phyloP scores from a whole-genome alignment of 2,888 invertebrate species.

The Nomada ferruginata region DNA sequence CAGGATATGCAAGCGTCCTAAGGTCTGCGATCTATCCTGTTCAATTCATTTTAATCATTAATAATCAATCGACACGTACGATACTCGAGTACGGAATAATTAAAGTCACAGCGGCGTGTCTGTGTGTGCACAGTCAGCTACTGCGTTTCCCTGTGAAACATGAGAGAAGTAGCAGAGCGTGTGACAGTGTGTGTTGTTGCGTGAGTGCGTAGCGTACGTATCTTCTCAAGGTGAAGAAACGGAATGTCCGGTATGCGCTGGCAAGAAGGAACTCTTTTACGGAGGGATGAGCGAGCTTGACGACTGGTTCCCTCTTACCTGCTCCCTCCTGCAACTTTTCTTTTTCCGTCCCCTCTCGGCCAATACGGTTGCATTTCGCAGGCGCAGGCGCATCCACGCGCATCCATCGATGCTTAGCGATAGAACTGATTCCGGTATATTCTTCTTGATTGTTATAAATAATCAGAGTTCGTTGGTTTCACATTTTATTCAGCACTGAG shows the following conservation, averaged over 20 bases:
- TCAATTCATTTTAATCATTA: neutral
- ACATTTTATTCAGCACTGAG: neutral
- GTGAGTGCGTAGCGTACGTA: constrained; percentile 67
- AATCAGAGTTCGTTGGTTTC: neutral
- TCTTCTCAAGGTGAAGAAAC: constrained; percentile 75
- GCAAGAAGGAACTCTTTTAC: constrained; percentile 62
- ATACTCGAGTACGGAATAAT: neutral
- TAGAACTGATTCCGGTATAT: constrained; percentile 29
- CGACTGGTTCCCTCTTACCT: constrained; percentile 49
- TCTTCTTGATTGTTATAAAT: neutral
- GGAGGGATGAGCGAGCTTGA: constrained; percentile 52
- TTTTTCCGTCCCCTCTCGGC: constrained; percentile 25
- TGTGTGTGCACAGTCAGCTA: neutral
- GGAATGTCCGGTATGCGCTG: constrained; percentile 77
- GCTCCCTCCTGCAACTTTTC: constrained; percentile 32
- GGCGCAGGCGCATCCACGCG: constrained; percentile 38
- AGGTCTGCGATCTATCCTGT: neutral
- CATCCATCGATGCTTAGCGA: constrained; percentile 38
- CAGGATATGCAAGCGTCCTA: neutral
- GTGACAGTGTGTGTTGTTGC: constrained; percentile 47
- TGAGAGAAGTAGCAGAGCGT: constrained; percentile 28
- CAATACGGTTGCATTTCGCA: constrained; percentile 41
- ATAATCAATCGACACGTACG: neutral
- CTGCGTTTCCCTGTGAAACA: constrained; percentile 5
- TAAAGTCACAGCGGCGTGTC: neutral